A percentile compares a stretch with the other conserved stretches of the same genome.
Conservation (phyloP, 1,140 invertebrate species). For the Lordiphosa clarofinis region DNA sequence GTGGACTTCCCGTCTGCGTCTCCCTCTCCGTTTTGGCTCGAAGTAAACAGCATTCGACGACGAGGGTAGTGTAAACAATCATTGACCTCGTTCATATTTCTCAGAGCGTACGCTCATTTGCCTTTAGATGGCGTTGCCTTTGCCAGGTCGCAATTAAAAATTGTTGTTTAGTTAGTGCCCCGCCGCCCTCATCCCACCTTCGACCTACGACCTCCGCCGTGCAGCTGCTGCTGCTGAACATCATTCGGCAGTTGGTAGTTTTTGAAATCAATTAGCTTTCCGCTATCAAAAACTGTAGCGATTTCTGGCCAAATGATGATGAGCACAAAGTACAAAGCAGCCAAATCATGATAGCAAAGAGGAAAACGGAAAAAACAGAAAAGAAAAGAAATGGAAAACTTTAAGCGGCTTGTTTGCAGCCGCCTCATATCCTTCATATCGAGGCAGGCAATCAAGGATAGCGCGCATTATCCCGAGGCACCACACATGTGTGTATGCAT, state of each 20-base stretch:
- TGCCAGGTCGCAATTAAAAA: slow-evolving; percentile 63
- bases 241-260: slow-evolving; percentile 21
- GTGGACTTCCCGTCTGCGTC: background rate
- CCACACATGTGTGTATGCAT: slow-evolving; percentile 15
- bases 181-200: background rate
- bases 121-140: slow-evolving; percentile 46
- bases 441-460: slow-evolving; percentile 71
- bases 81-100: slow-evolving; percentile 78
- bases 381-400: slow-evolving; percentile 25
- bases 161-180: slow-evolving; percentile 49
- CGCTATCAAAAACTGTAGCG: slow-evolving; percentile 15
- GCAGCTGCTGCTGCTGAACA: slow-evolving; percentile 3
- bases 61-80: slow-evolving; percentile 77
- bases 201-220: background rate
- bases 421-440: slow-evolving; percentile 43
- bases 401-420: slow-evolving; percentile 57
- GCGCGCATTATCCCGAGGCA: slow-evolving; percentile 59
- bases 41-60: slow-evolving; percentile 64
- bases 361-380: background rate
- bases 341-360: slow-evolving; percentile 48
- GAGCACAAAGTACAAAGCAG: slow-evolving; percentile 48
- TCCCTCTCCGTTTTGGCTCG: slow-evolving; percentile 10
- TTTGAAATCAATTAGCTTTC: slow-evolving; percentile 9
- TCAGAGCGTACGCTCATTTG: slow-evolving; percentile 62
- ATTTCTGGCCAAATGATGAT: slow-evolving; percentile 33